A percentile compares a stretch with the other conserved stretches of the same genome.
phyloP scores from a whole-genome alignment of 2,797 vertebrate species.

The Pygocentrus nattereri region DNA sequence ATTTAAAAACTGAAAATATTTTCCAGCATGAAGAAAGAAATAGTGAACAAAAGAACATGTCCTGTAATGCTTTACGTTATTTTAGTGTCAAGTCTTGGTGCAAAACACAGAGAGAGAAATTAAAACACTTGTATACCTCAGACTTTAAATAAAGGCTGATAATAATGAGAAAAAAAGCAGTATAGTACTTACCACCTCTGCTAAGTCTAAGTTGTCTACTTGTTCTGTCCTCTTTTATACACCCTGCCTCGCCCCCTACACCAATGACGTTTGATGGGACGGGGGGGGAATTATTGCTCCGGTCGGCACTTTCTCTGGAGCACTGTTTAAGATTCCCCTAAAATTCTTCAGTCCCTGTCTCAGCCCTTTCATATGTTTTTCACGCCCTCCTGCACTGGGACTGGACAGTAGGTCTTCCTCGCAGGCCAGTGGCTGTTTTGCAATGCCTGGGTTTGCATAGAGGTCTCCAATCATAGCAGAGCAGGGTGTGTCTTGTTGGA shows the following conservation, averaged over 20 bases:
- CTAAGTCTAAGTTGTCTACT: neutral
- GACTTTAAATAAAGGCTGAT: no score
- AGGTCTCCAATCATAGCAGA: neutral
- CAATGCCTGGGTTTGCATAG: neutral
- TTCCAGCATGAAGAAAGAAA: no score
- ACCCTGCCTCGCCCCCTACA: neutral
- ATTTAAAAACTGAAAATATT: no score
- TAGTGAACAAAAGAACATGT: no score
- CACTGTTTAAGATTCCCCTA: neutral
- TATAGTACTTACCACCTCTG: neutral
- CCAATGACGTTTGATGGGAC: neutral
- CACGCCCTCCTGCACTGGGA: neutral
- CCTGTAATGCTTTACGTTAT: no score
- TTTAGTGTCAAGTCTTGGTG: no score
- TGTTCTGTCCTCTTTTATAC: neutral
- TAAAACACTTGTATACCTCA: no score
- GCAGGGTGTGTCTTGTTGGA: neutral
- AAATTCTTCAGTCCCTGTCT: neutral
- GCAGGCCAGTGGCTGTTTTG: no score
- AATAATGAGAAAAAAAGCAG: no score
- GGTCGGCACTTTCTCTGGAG: neutral
- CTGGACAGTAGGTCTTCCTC: neutral
- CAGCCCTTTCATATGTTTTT: no score
- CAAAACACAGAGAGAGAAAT: no score
- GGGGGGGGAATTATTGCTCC: neutral